Conservation (phyloP, 2,797 vertebrate species). For the Pipistrellus pygmaeus region DNA sequence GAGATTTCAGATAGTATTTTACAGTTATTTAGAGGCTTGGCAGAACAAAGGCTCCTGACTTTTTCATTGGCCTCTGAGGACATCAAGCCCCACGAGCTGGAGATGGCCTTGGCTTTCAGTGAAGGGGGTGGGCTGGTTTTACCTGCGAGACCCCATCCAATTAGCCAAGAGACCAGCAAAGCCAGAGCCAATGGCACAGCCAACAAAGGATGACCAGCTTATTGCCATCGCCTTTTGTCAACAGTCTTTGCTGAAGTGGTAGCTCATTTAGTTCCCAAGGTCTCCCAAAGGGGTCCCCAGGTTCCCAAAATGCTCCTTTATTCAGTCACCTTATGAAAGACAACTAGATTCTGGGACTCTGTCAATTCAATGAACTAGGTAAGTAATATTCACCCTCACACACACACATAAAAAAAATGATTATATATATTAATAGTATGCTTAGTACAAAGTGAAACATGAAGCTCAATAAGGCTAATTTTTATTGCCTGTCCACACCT, state of each 20-base stretch:
- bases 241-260: background rate
- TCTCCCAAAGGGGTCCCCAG: background rate
- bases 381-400: background rate
- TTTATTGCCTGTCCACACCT: background rate
- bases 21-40: background rate
- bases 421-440: background rate
- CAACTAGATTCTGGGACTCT: background rate
- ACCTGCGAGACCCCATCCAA: background rate
- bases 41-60: background rate
- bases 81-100: background rate
- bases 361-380: background rate
- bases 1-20: background rate
- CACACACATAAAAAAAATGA: background rate
- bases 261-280: background rate
- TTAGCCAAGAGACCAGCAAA: background rate
- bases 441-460: background rate
- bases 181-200: background rate
- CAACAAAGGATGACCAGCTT: background rate
- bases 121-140: background rate
- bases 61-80: background rate
- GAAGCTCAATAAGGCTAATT: background rate
- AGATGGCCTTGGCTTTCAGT: background rate
- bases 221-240: background rate
- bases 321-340: background rate
- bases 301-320: background rate